Percentiles rank a stretch among this genome's conserved stretches.
These are phyloP conservation scores for Sparus aurata DNA, from an alignment of 2,797 vertebrate genomes.

Conservation along the genomic window DNA sequence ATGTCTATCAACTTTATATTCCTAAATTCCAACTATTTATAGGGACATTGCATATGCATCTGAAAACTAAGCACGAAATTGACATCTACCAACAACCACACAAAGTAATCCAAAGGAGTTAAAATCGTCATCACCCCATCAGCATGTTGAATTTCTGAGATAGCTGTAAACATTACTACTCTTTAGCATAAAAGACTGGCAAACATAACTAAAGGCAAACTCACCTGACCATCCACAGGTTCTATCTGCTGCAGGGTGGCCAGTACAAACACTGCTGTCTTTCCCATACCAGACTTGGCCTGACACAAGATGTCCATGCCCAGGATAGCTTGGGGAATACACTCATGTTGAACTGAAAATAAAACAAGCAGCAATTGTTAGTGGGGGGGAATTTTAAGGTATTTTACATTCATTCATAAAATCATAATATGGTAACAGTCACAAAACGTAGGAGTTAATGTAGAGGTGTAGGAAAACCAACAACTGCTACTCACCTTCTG, in stretches of 20 bases:
- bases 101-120: background rate
- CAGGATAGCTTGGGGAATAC: conserved; percentile 92
- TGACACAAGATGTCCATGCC: conserved; percentile 93
- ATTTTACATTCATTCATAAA: background rate
- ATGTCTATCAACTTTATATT: no score
- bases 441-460: fast-evolving
- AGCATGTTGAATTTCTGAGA: no score
- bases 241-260: conserved; percentile 93
- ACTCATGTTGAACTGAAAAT: conserved; percentile 90
- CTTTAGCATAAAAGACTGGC: background rate
- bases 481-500: conserved; percentile 85
- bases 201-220: conserved; percentile 17
- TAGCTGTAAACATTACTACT: no score
- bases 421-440: background rate
- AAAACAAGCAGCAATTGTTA: background rate
- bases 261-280: conserved; percentile 91
- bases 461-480: background rate
- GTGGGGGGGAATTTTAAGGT: background rate
- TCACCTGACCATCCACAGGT: conserved; percentile 90
- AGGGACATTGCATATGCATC: no score
- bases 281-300: conserved; percentile 94
- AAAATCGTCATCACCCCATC: no score
- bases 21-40: no score
- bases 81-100: no score
- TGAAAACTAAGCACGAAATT: no score